These are phyloP conservation scores for Capra hircus DNA, from an alignment of 2,113 vertebrate species.

Conservation along the genomic window DNA sequence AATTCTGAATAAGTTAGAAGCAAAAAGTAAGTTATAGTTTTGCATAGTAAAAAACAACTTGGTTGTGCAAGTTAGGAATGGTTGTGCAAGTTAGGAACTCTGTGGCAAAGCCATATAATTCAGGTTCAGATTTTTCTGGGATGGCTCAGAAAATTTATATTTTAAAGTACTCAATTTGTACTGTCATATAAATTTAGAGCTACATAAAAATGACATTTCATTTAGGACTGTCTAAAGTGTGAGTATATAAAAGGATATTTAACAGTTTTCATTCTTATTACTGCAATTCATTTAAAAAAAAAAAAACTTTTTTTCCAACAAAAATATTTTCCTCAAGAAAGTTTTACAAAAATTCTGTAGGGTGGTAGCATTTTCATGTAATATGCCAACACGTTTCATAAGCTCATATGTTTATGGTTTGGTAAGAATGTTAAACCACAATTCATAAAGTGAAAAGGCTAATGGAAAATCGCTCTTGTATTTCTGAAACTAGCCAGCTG, in stretches of 20 bases:
- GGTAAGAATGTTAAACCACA: slow-evolving; percentile 56
- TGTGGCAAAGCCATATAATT: slow-evolving; percentile 21
- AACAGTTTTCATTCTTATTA: not conserved
- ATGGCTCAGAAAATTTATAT: not conserved
- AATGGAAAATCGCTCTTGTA: slow-evolving; percentile 65
- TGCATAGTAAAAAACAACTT: not conserved
- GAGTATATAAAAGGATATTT: not conserved
- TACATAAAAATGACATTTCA: not conserved
- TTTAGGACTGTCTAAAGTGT: not conserved
- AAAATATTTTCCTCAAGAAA: slow-evolving; percentile 54
- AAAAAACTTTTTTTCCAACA: not conserved
- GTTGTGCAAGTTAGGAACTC: not conserved
- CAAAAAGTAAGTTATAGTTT: not conserved
- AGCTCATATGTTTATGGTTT: slow-evolving; percentile 42
- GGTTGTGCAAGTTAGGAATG: not conserved
- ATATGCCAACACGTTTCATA: slow-evolving; percentile 46
- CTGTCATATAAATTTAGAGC: not conserved
- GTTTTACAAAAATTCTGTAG: not conserved
- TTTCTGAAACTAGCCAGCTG: slow-evolving; percentile 44
- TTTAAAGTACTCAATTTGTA: not conserved
- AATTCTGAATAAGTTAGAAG: slow-evolving; percentile 29
- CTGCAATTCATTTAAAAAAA: not conserved
- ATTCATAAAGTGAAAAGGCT: slow-evolving; percentile 58
- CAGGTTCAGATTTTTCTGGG: not conserved
- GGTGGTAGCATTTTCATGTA: not conserved